A percentile compares a stretch with the other conserved stretches of the same genome.
Conservation (phyloP, 23 tunicate species). For the Styela clava region DNA sequence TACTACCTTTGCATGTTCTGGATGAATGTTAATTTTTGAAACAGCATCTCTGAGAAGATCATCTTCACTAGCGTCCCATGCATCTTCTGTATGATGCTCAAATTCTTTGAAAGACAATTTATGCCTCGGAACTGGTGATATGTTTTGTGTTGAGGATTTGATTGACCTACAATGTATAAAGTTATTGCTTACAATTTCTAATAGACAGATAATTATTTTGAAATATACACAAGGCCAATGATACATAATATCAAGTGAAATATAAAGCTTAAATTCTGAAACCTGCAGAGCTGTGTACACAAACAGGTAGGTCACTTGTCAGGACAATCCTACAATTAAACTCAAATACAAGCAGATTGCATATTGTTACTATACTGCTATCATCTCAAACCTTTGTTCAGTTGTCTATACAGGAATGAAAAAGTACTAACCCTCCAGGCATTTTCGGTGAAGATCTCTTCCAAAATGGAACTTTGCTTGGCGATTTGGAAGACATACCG, state of each 20-base stretch:
- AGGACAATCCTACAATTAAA: too few relatives aligned
- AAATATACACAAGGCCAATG: background rate
- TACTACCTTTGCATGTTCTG: slow-evolving; percentile 19
- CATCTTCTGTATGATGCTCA: slow-evolving; percentile 97
- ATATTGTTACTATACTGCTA: too few relatives aligned
- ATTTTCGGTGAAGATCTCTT: slow-evolving; percentile 53
- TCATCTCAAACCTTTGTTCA: too few relatives aligned
- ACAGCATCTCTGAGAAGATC: slow-evolving; percentile 66
- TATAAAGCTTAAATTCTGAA: too few relatives aligned
- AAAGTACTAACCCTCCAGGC: slow-evolving; percentile 69
- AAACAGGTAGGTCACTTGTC: too few relatives aligned
- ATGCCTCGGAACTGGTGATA: slow-evolving; percentile 40
- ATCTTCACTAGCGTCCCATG: slow-evolving; percentile 98
- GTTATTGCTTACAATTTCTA: background rate
- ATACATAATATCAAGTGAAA: too few relatives aligned
- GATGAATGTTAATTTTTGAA: slow-evolving; percentile 22
- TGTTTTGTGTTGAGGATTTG: slow-evolving; percentile 18
- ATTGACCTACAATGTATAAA: slow-evolving; percentile 31
- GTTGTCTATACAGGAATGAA: too few relatives aligned
- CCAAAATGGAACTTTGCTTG: slow-evolving; percentile 74
- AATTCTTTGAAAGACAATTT: slow-evolving; percentile 85
- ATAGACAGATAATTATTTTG: too few relatives aligned
- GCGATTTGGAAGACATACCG: slow-evolving; percentile 31
- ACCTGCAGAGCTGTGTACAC: too few relatives aligned
- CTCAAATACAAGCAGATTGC: too few relatives aligned